These are phyloP conservation scores for Ceraclea dissimilis DNA, from an alignment of 2,888 invertebrate genomes.

Conservation along the genomic window DNA sequence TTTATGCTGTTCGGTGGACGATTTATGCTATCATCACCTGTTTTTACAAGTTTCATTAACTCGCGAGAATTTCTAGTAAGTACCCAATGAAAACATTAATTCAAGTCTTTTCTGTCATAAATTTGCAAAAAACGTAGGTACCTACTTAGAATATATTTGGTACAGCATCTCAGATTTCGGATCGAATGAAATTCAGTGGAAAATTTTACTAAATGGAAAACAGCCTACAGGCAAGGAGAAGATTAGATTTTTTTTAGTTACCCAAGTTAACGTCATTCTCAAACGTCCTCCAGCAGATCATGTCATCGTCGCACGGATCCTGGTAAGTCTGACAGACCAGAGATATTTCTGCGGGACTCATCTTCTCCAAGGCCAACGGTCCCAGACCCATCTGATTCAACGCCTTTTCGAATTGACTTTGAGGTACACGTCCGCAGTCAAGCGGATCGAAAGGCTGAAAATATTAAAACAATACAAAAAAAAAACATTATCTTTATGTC, in stretches of 20 bases:
- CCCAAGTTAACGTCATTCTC: conserved; percentile 72
- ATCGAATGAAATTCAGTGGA: too few relatives aligned
- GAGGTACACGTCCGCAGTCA: conserved; percentile 59
- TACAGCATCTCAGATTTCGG: too few relatives aligned
- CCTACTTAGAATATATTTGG: too few relatives aligned
- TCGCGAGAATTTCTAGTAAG: too few relatives aligned
- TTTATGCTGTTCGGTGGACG: too few relatives aligned
- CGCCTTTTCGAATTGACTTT: conserved; percentile 63
- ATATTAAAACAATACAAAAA: conserved; percentile 7
- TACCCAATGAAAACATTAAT: too few relatives aligned
- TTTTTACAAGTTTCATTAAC: too few relatives aligned
- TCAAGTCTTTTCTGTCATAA: too few relatives aligned
- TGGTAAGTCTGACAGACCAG: conserved; percentile 59
- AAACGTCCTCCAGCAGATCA: conserved; percentile 69
- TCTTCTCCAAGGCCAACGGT: conserved; percentile 32
- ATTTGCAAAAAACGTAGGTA: too few relatives aligned
- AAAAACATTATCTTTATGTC: too few relatives aligned
- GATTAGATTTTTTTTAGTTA: conserved; percentile 30
- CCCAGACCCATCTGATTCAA: conserved; percentile 60
- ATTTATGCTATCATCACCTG: too few relatives aligned
- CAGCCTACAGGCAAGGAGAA: neutral
- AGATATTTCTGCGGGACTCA: conserved; percentile 56
- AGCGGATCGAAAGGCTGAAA: conserved; percentile 60
- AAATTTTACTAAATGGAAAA: too few relatives aligned
- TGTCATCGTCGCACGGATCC: conserved; percentile 61